A percentile compares a stretch with the other conserved stretches of the same genome.
Evolutionary conservation across 2,888 invertebrate species (phyloP).

Genomic region (Uropetala carovei): DNA sequence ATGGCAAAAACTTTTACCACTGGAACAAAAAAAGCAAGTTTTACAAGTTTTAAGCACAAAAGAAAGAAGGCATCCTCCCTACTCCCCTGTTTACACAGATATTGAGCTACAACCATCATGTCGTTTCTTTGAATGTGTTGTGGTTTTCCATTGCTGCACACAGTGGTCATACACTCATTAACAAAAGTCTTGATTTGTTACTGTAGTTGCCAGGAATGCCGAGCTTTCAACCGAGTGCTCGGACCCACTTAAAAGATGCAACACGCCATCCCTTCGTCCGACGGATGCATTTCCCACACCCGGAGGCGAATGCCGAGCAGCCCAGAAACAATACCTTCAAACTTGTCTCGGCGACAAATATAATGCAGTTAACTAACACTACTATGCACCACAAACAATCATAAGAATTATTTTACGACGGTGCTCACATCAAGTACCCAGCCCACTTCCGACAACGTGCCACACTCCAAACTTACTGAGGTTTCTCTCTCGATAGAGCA

Average conservation of each 20-base stretch:
- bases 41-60: constrained; percentile 66
- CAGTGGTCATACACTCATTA: constrained; percentile 60
- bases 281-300: constrained; percentile 63
- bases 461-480: constrained; percentile 67
- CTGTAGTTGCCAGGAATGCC: constrained; percentile 64
- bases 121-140: constrained; percentile 64
- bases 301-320: constrained; percentile 63
- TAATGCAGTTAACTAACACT: constrained; percentile 67
- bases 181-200: constrained; percentile 64
- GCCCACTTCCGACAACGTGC: constrained; percentile 67
- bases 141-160: constrained; percentile 64
- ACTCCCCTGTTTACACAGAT: constrained; percentile 69
- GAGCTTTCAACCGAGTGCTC: constrained; percentile 64
- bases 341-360: constrained; percentile 64
- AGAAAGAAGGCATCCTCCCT: constrained; percentile 69
- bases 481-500: constrained; percentile 56
- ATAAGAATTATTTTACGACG: constrained; percentile 66
- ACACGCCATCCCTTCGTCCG: constrained; percentile 63
- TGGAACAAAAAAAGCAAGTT: constrained; percentile 65
- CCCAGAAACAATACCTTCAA: constrained; percentile 64
- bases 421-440: constrained; percentile 68
- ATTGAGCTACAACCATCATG: constrained; percentile 66
- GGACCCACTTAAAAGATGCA: constrained; percentile 64
- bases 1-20: constrained; percentile 65
- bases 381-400: constrained; percentile 67